Evolutionary conservation across 2,888 invertebrate genomes (phyloP).

Genomic region (Ormyrus nitidulus): DNA sequence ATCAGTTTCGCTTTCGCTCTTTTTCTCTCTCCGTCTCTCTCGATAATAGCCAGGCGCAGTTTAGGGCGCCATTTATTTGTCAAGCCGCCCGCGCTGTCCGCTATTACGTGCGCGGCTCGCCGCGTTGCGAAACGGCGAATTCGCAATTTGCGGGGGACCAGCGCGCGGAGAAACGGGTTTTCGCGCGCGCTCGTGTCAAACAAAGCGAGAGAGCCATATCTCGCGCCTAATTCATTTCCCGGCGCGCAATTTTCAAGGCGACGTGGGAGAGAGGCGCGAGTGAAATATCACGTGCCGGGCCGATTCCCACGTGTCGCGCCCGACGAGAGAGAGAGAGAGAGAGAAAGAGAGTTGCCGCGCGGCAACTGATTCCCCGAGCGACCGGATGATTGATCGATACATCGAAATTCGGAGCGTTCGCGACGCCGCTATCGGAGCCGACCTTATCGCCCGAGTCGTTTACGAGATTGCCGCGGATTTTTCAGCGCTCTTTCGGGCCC

Average conservation of each 20-base stretch:
- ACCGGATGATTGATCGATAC: slow-evolving; percentile 43
- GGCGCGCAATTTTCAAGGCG: slow-evolving; percentile 41
- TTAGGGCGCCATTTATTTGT: slow-evolving; percentile 38
- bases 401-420: slow-evolving; percentile 40
- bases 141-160: slow-evolving; percentile 42
- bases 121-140: slow-evolving; percentile 32
- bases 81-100: slow-evolving; percentile 4
- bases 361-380: slow-evolving; percentile 23
- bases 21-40: slow-evolving; percentile 10
- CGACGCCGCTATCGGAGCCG: not conserved
- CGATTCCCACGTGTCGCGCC: slow-evolving; percentile 22
- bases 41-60: slow-evolving; percentile 22
- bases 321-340: not conserved
- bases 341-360: not conserved
- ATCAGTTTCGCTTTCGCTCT: slow-evolving; percentile 34
- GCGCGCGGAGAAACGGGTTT: slow-evolving; percentile 32
- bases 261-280: slow-evolving; percentile 13
- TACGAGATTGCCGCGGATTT: not conserved
- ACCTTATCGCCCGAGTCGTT: slow-evolving; percentile 37
- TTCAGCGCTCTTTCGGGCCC: not conserved
- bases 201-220: slow-evolving; percentile 18
- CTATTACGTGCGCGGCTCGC: not conserved
- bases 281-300: slow-evolving; percentile 41
- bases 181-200: slow-evolving; percentile 14
- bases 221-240: slow-evolving; percentile 42